Conservation (phyloP, 2,113 vertebrate genomes). For the Tichodroma muraria region DNA sequence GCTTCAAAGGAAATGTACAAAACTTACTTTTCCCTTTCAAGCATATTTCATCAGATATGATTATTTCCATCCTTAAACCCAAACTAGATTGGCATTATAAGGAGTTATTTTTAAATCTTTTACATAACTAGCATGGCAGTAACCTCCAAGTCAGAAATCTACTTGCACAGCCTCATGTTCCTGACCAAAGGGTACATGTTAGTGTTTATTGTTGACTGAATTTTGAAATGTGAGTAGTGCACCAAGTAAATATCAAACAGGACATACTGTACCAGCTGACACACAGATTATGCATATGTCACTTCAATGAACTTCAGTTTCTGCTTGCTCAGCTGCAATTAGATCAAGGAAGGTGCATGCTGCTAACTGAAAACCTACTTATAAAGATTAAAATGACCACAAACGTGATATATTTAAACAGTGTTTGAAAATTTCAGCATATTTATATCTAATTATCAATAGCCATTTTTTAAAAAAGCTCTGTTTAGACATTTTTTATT, state of each 20-base stretch:
- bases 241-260: slow-evolving; percentile 4
- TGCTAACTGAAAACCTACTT: not conserved
- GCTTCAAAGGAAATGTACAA: not conserved
- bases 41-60: not conserved
- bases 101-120: slow-evolving; percentile 12
- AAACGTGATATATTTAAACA: not conserved
- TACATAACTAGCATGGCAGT: not conserved
- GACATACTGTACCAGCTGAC: slow-evolving; percentile 22
- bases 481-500: not conserved
- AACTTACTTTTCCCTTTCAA: not conserved
- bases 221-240: slow-evolving; percentile 8
- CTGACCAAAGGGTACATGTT: not conserved
- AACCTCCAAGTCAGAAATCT: not conserved
- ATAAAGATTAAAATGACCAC: not conserved
- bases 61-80: not conserved
- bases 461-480: not conserved
- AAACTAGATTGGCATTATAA: not conserved
- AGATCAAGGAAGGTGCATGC: not conserved
- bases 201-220: not conserved
- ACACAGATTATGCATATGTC: not conserved
- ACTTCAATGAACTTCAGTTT: not conserved
- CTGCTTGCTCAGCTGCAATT: slow-evolving; percentile 8
- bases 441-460: not conserved
- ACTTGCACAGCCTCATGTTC: not conserved
- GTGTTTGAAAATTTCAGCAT: not conserved